Conservation (phyloP, 2,888 invertebrate species). For the Brachypalpus laphriformis region DNA sequence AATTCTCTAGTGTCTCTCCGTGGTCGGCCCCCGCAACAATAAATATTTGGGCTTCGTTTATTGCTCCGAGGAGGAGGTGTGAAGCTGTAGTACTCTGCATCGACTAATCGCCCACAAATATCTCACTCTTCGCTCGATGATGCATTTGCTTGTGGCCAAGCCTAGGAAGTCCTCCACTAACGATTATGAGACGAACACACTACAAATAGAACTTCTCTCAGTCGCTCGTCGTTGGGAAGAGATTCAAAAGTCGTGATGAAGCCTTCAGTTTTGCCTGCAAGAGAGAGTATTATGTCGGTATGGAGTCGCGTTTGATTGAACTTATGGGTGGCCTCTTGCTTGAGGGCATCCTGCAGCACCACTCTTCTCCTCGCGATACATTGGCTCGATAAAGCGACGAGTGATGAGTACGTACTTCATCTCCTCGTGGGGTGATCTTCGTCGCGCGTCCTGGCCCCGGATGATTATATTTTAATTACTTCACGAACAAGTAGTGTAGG, state of each 20-base stretch:
- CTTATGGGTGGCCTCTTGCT: slow-evolving; percentile 70
- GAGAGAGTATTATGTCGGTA: slow-evolving; percentile 46
- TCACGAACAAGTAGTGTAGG: slow-evolving; percentile 49
- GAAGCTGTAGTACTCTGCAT: slow-evolving; percentile 46
- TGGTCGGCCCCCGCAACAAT: slow-evolving; percentile 51
- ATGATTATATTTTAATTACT: slow-evolving; percentile 68
- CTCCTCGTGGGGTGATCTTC: slow-evolving; percentile 27
- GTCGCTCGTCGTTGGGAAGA: slow-evolving; percentile 4
- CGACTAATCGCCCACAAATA: slow-evolving; percentile 70
- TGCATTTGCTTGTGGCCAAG: slow-evolving; percentile 54
- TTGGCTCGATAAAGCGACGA: slow-evolving; percentile 53
- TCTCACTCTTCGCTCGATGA: slow-evolving; percentile 55
- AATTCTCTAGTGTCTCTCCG: slow-evolving; percentile 20
- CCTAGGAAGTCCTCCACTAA: slow-evolving; percentile 52
- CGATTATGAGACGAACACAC: slow-evolving; percentile 42
- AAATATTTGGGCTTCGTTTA: slow-evolving; percentile 69
- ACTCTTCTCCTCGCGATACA: slow-evolving; percentile 39
- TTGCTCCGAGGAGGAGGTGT: slow-evolving; percentile 71
- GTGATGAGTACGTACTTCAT: slow-evolving; percentile 47
- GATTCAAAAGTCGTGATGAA: slow-evolving; percentile 69
- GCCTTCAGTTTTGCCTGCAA: slow-evolving; percentile 62
- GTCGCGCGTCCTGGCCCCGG: neutral
- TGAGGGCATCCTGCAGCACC: slow-evolving; percentile 35
- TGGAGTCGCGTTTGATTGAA: slow-evolving; percentile 68
- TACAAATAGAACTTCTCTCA: neutral